Percentiles rank a stretch among this genome's conserved stretches.
Evolutionary conservation across 2,888 invertebrate genomes (phyloP).

Genomic region (Amiota minor): DNA sequence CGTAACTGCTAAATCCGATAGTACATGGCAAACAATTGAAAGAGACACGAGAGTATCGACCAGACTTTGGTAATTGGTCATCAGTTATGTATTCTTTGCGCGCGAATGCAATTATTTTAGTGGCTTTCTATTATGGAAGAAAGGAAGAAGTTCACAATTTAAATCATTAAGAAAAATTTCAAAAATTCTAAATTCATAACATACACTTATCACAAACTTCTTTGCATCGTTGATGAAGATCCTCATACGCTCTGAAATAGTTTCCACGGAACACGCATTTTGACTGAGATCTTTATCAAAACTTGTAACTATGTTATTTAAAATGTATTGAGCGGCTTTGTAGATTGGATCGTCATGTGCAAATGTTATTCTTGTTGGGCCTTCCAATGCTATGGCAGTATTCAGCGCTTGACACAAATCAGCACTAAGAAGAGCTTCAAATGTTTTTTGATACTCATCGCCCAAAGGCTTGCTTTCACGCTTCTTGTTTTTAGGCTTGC

Average conservation of each 20-base stretch:
- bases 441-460: conserved; percentile 52
- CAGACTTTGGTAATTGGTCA: conserved; percentile 39
- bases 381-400: conserved; percentile 62
- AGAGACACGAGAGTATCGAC: conserved; percentile 59
- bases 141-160: too few relatives aligned
- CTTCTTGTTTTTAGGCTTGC: conserved; percentile 18
- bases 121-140: too few relatives aligned
- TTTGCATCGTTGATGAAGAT: conserved; percentile 64
- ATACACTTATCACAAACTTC: conserved; percentile 65
- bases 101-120: conserved; percentile 62
- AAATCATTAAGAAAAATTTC: background rate
- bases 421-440: conserved; percentile 59
- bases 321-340: conserved; percentile 69
- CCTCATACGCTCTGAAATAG: conserved; percentile 53
- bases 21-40: conserved; percentile 61
- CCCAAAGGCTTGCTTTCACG: conserved; percentile 40
- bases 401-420: conserved; percentile 67
- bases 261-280: conserved; percentile 49
- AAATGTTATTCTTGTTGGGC: conserved; percentile 50
- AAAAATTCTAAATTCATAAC: too few relatives aligned
- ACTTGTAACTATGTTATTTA: conserved; percentile 62
- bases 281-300: conserved; percentile 63
- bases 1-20: conserved; percentile 69
- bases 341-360: conserved; percentile 63
- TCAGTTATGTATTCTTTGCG: conserved; percentile 49